Conservation (phyloP, 2,113 vertebrate genomes). For the Macrotis lagotis region DNA sequence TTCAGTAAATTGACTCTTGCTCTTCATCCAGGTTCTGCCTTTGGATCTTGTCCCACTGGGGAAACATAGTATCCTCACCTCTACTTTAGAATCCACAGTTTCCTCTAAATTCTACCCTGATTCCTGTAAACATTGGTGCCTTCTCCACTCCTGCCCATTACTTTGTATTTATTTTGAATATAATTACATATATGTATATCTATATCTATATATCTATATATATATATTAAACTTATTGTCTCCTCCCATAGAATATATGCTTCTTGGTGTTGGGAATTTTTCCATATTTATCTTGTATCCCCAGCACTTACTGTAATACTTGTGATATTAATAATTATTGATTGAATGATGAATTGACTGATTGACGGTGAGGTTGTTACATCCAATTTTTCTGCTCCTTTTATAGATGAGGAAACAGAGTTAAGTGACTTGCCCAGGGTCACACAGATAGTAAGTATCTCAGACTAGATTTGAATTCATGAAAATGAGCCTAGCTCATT, state of each 20-base stretch:
- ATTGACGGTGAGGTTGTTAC: neutral
- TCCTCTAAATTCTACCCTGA: neutral
- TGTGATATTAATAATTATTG: neutral
- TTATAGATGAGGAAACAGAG: too few species aligned
- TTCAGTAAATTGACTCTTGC: neutral
- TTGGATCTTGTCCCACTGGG: neutral
- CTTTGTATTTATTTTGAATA: neutral
- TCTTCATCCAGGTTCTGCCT: neutral
- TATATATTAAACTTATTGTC: too few species aligned
- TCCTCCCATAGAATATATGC: neutral
- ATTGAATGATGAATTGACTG: neutral
- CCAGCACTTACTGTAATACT: neutral
- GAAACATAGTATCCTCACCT: neutral
- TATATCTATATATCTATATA: too few species aligned
- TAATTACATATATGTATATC: neutral
- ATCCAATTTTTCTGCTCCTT: too few species aligned
- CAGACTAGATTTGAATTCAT: too few species aligned
- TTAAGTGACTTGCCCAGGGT: too few species aligned
- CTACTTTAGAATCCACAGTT: neutral
- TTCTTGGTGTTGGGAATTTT: neutral
- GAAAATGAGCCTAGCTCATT: too few species aligned
- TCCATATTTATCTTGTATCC: neutral
- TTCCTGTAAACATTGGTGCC: too few species aligned
- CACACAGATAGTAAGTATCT: too few species aligned
- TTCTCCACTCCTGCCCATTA: neutral